A percentile compares a stretch with the other conserved stretches of the same genome.
Evolutionary conservation across 35 echinoderm and acorn worm species (phyloP).

Genomic region (Ptychodera flava): DNA sequence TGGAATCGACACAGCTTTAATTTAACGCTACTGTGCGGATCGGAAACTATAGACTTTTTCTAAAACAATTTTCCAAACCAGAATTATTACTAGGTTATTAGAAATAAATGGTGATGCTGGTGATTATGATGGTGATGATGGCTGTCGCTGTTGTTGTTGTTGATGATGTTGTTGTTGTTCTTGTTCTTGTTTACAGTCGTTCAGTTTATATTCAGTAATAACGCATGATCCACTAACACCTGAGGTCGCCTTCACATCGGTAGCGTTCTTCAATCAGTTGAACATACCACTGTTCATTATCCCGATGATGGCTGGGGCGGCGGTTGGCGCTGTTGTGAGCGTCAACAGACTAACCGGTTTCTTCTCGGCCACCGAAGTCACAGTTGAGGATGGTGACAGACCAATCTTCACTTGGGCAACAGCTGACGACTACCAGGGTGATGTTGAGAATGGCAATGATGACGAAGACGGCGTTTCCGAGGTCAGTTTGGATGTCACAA

Average conservation of each 20-base stretch:
- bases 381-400: neutral
- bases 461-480: too few species aligned
- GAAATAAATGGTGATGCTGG: too few species aligned
- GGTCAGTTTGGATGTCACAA: too few species aligned
- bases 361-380: neutral
- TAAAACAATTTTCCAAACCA: too few species aligned
- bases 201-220: slow-evolving; percentile 32
- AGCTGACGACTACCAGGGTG: neutral
- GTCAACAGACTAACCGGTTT: slow-evolving; percentile 20
- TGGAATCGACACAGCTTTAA: too few species aligned
- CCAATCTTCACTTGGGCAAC: neutral
- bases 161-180: too few species aligned
- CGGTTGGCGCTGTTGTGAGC: slow-evolving; percentile 46
- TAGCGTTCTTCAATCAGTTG: slow-evolving; percentile 70
- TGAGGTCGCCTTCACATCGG: slow-evolving; percentile 47
- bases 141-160: too few species aligned
- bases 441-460: neutral
- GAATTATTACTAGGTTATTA: too few species aligned
- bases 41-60: too few species aligned
- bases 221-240: slow-evolving; percentile 28
- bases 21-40: too few species aligned
- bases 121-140: too few species aligned
- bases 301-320: slow-evolving; percentile 29
- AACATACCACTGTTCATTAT: slow-evolving; percentile 45
- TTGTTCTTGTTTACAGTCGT: slow-evolving; percentile 26